phyloP scores from a whole-genome alignment of 2,113 vertebrate genomes.

The Thunnus thynnus region DNA sequence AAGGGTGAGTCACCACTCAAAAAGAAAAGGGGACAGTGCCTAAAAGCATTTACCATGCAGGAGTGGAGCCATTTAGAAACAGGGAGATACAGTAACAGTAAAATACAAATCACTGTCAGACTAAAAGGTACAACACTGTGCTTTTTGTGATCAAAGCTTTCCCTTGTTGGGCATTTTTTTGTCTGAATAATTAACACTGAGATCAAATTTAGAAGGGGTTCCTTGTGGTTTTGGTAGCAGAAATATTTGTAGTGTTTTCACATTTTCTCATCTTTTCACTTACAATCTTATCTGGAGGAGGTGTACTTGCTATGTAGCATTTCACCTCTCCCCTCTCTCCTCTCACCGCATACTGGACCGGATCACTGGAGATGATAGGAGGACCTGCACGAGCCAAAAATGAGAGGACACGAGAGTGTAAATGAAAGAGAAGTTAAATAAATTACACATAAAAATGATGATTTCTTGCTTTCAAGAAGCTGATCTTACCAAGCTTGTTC shows the following conservation, averaged over 20 bases:
- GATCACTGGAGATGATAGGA: conserved; percentile 98
- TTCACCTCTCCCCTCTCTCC: conserved; percentile 98
- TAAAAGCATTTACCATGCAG: conserved; percentile 53
- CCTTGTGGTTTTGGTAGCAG: background rate
- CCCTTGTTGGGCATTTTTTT: conserved; percentile 15
- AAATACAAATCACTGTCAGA: conserved; percentile 31
- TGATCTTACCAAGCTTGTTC: conserved; percentile 20
- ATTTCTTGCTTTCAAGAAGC: background rate
- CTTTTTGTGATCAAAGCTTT: conserved; percentile 48
- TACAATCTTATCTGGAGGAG: conserved; percentile 96
- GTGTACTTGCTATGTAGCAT: conserved; percentile 97
- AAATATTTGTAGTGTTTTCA: background rate
- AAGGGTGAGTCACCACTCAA: conserved; percentile 70
- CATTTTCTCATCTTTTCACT: conserved; percentile 77
- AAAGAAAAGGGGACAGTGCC: conserved; percentile 47
- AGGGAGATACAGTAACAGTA: conserved; percentile 25
- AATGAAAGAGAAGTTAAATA: background rate
- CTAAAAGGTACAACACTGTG: conserved; percentile 44
- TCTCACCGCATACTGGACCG: conserved; percentile 93
- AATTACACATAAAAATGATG: background rate
- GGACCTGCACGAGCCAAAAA: conserved; percentile 85
- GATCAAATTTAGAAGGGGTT: background rate
- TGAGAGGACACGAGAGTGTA: background rate
- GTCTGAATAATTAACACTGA: conserved; percentile 48
- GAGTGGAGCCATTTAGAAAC: conserved; percentile 51